phyloP scores from a whole-genome alignment of 2,113 vertebrate genomes.

The Atherinomorus stipes region DNA sequence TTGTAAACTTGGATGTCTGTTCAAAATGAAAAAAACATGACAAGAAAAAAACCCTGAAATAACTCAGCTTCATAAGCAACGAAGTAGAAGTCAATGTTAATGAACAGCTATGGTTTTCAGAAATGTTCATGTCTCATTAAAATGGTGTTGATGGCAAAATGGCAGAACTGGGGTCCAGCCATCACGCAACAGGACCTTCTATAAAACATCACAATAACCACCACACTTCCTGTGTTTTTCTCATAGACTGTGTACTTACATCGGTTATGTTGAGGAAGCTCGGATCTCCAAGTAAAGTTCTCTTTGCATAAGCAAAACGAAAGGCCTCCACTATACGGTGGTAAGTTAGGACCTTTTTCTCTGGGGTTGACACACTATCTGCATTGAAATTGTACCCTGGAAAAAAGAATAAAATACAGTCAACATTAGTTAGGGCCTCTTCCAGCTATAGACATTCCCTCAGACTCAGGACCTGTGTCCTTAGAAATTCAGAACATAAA shows the following conservation, averaged over 20 bases:
- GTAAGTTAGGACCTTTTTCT: slow-evolving; percentile 88
- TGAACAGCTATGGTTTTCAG: too few relatives aligned
- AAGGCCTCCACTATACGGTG: slow-evolving; percentile 94
- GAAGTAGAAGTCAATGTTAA: too few relatives aligned
- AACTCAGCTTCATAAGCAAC: too few relatives aligned
- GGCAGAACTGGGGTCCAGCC: too few relatives aligned
- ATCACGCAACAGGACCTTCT: too few relatives aligned
- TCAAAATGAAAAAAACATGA: too few relatives aligned
- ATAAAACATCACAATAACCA: neutral
- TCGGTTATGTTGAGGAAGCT: slow-evolving; percentile 85
- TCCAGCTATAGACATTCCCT: neutral
- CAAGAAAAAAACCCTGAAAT: too few relatives aligned
- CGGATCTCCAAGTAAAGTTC: slow-evolving; percentile 90
- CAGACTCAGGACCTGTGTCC: neutral
- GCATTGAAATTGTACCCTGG: slow-evolving; percentile 89
- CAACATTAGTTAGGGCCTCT: neutral
- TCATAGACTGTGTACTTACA: slow-evolving; percentile 74
- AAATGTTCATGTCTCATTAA: too few relatives aligned
- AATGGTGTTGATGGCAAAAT: too few relatives aligned
- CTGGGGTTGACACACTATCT: slow-evolving; percentile 79
- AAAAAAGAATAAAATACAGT: slow-evolving; percentile 25
- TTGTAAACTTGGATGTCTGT: too few relatives aligned
- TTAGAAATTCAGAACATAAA: slow-evolving; percentile 2
- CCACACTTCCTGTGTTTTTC: neutral
- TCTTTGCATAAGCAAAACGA: slow-evolving; percentile 94